Evolutionary conservation across 2,888 invertebrate genomes (phyloP).

Genomic region (Ophion ellenae): DNA sequence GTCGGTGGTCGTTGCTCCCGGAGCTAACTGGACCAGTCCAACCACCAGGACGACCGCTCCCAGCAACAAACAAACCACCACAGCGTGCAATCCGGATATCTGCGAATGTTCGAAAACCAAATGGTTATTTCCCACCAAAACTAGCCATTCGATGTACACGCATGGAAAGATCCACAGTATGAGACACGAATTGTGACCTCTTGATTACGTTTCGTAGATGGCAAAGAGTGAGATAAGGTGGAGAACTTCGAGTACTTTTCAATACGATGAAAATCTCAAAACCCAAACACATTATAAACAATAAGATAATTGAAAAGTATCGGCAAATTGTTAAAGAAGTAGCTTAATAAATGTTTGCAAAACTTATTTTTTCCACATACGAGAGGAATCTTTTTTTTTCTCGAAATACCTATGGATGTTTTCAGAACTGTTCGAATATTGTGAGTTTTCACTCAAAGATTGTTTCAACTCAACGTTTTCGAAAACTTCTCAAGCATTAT

Average conservation of each 20-base stretch:
- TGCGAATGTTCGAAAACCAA: conserved; percentile 76
- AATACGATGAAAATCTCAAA: too few species aligned
- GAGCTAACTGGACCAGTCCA: conserved; percentile 91
- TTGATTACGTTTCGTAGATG: background rate
- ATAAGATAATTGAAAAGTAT: too few species aligned
- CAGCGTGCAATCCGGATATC: conserved; percentile 90
- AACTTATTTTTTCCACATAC: background rate
- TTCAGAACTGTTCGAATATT: too few species aligned
- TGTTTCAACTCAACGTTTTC: too few species aligned
- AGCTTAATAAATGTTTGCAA: background rate
- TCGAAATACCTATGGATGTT: background rate
- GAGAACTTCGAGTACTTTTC: too few species aligned
- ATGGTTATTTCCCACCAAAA: conserved; percentile 13
- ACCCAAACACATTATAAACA: too few species aligned
- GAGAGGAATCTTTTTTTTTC: background rate
- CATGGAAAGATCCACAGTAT: background rate
- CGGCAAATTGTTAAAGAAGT: too few species aligned
- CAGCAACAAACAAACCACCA: conserved; percentile 90
- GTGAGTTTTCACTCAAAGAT: too few species aligned
- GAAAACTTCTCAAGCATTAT: too few species aligned
- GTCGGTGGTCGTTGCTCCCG: conserved; percentile 91
- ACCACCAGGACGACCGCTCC: conserved; percentile 91
- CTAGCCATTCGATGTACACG: background rate
- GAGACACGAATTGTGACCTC: background rate
- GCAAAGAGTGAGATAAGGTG: too few species aligned